Base-by-base conservation (phyloP, 1,140 invertebrate genomes). In the Hycleus phaleratus region DNA sequence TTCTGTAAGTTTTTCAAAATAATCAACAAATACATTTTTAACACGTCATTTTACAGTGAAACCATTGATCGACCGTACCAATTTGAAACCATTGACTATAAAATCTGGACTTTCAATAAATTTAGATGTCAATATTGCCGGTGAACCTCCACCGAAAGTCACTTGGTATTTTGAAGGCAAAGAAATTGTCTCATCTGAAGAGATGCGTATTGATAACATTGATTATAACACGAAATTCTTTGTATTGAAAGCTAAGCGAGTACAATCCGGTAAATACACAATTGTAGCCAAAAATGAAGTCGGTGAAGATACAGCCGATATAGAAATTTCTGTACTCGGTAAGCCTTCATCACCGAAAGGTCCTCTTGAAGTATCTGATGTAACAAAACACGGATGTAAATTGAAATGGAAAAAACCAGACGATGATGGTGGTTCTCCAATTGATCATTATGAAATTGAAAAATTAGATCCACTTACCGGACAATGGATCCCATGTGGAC, bases 401-500 rank as follows among this genome's bases (percentile, higher is more conserved):
- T 77, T 97, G 1, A 87, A 93, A 69, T 95, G 95, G 94, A 84
- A 96, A 71, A 93, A 93, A 75, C 90, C 90, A 5, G 90, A 93
- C 56, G 92, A 95, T 73, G 92, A 95, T 68, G 95, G 95, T 56
- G 95, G 95, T 18, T 74, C 82, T 18, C 91, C 91, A 39, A 85
- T 98, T 67, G 95, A 95, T 65, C 93, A 94, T 70, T 99, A 99
- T 72, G 91, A 97, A 77, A 93, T 98, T 66, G 95, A 98, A 77
- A 98, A 98, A 77, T 79, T 95, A 56, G 92, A 95, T 78, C 90
- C 90, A n/a, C 80, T 91, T 26, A 93, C 91, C 40, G 91, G 91
- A 6, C 86, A 90, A 79, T 96, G 93, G 93, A 80, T 95, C 46
- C 88, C 92, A 6, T 94, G 91, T 68, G 93, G 87, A 24, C 83